Evolutionary conservation across 1,140 invertebrate species (phyloP).

Genomic region (Bombus huntii): DNA sequence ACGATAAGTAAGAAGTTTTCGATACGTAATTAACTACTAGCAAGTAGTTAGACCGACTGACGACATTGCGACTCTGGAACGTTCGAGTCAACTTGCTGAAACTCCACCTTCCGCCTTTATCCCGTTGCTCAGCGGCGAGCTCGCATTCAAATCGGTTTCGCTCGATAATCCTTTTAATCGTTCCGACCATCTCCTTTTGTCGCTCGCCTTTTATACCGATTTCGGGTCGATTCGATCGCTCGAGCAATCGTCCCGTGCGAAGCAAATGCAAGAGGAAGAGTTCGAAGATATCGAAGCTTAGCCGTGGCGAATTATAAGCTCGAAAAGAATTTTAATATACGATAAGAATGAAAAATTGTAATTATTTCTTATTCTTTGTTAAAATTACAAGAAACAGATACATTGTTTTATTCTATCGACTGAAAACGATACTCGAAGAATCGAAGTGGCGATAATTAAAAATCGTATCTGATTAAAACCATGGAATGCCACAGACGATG

Average conservation of each 20-base stretch:
- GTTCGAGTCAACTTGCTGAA: conserved; percentile 59
- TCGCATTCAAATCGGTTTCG: neutral
- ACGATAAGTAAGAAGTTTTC: conserved; percentile 64
- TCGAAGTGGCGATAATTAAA: too few species aligned
- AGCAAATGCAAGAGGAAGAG: neutral
- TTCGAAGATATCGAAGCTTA: too few species aligned
- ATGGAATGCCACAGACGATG: too few species aligned
- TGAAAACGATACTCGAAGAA: too few species aligned
- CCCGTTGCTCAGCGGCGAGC: neutral
- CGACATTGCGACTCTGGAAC: conserved; percentile 47
- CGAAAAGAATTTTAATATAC: too few species aligned
- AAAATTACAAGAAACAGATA: rapidly evolving
- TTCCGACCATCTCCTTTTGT: neutral
- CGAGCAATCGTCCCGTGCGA: neutral
- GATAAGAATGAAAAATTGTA: too few species aligned
- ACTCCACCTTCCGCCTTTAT: conserved; percentile 50
- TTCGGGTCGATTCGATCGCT: neutral
- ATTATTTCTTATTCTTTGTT: too few species aligned
- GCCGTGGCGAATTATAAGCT: too few species aligned
- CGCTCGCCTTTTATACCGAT: neutral
- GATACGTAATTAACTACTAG: conserved; percentile 57
- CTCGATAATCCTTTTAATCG: conserved; percentile 8
- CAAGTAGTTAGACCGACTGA: conserved; percentile 58
- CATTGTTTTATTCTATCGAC: too few species aligned
- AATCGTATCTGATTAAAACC: too few species aligned